Evolutionary conservation across 2,797 vertebrate genomes (phyloP).

Genomic region (Gymnothorax reevesii): DNA sequence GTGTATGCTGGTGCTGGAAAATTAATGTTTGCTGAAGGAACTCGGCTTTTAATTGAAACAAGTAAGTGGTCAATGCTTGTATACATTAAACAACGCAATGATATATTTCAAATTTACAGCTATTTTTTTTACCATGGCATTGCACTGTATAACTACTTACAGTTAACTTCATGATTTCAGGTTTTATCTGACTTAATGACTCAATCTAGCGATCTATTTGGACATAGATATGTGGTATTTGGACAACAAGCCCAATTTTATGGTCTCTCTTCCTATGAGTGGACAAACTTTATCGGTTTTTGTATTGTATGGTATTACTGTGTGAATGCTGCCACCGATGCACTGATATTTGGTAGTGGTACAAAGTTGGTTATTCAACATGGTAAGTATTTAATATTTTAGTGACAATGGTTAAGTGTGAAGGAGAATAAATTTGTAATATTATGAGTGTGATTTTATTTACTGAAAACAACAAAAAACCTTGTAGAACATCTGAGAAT

Average conservation of each 20-base stretch:
- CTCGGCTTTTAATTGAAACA: conserved; percentile 28
- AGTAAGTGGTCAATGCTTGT: conserved; percentile 42
- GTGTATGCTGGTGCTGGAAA: conserved; percentile 16
- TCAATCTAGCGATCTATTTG: too few species aligned
- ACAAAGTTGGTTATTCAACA: background rate
- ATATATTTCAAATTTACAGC: background rate
- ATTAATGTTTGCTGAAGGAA: conserved; percentile 11
- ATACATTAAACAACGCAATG: background rate
- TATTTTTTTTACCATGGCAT: background rate
- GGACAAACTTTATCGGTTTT: background rate
- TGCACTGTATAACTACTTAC: too few species aligned
- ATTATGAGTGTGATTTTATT: too few species aligned
- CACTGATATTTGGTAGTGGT: conserved; percentile 1
- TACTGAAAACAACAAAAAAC: too few species aligned
- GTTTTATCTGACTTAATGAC: background rate
- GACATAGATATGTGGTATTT: background rate
- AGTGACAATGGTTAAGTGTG: background rate
- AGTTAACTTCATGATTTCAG: background rate
- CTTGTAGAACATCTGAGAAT: background rate
- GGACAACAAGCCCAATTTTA: background rate
- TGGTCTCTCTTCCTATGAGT: background rate
- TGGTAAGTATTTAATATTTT: background rate
- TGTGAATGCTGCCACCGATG: conserved; percentile 34
- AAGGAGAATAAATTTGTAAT: background rate
- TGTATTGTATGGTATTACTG: conserved; percentile 12